Conservation (phyloP, 2,113 vertebrate species). For the Paramormyrops kingsleyae region DNA sequence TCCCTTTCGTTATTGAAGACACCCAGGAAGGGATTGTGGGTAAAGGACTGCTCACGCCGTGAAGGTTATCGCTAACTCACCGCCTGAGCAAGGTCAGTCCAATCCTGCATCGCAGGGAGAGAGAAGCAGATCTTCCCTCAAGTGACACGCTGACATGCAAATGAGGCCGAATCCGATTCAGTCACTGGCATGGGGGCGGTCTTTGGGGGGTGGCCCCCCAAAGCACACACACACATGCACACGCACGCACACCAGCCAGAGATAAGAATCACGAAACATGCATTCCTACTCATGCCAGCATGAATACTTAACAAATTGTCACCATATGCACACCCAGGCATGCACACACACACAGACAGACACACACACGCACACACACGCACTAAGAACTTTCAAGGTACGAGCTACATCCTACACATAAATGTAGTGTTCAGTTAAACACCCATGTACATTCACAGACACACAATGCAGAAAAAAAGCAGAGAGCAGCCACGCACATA, state of each 20-base stretch:
- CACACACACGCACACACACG: not conserved
- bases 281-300: not conserved
- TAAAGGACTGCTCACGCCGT: constrained; percentile 48
- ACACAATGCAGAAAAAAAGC: not conserved
- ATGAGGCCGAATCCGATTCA: constrained; percentile 20
- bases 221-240: constrained; percentile 18
- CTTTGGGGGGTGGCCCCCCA: constrained; percentile 2
- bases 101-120: not conserved
- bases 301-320: not conserved
- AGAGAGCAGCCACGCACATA: not conserved
- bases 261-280: not conserved
- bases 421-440: not conserved
- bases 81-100: not conserved
- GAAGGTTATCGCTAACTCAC: constrained; percentile 44
- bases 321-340: not conserved
- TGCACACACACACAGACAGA: not conserved
- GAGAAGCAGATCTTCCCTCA: not conserved
- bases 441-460: not conserved
- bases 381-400: not conserved
- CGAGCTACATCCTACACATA: constrained; percentile 11
- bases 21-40: constrained; percentile 60
- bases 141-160: constrained; percentile 3
- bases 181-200: not conserved
- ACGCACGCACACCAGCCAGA: constrained; percentile 4
- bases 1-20: constrained; percentile 57